These are phyloP conservation scores for Aramus guarauna DNA, from an alignment of 2,113 vertebrate species.

Conservation along the genomic window DNA sequence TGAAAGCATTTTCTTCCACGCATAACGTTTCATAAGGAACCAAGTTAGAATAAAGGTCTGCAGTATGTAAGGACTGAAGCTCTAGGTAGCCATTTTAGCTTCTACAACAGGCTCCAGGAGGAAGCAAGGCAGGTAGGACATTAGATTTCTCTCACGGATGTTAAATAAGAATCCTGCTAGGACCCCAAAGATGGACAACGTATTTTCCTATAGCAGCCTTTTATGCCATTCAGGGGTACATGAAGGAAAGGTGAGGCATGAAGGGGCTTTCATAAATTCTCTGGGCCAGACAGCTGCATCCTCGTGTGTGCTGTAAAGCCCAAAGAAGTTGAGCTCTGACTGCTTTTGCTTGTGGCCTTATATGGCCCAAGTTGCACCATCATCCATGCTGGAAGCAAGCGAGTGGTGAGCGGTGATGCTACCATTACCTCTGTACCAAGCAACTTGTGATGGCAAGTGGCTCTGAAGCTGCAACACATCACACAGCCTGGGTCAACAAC, in stretches of 20 bases:
- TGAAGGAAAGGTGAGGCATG: neutral
- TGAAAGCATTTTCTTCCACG: neutral
- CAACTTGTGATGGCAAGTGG: neutral
- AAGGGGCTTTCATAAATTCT: neutral
- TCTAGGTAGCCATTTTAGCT: neutral
- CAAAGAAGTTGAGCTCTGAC: neutral
- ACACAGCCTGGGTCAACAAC: neutral
- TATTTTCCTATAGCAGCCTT: neutral
- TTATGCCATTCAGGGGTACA: neutral
- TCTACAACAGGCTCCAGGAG: neutral
- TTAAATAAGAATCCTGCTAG: neutral
- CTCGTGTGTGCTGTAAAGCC: rapidly evolving
- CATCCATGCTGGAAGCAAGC: neutral
- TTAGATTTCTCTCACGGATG: neutral
- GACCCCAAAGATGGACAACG: neutral
- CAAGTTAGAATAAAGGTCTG: neutral
- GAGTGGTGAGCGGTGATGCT: neutral
- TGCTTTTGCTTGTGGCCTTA: neutral
- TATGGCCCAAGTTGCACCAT: neutral
- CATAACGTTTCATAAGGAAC: neutral
- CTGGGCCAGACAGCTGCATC: neutral
- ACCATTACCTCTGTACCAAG: neutral
- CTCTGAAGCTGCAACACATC: neutral
- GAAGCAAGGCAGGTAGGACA: neutral
- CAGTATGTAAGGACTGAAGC: neutral